Percentiles rank a stretch among this genome's conserved stretches.
Evolutionary conservation across 2,888 invertebrate species (phyloP).

Genomic region (Andrena haemorrhoa): DNA sequence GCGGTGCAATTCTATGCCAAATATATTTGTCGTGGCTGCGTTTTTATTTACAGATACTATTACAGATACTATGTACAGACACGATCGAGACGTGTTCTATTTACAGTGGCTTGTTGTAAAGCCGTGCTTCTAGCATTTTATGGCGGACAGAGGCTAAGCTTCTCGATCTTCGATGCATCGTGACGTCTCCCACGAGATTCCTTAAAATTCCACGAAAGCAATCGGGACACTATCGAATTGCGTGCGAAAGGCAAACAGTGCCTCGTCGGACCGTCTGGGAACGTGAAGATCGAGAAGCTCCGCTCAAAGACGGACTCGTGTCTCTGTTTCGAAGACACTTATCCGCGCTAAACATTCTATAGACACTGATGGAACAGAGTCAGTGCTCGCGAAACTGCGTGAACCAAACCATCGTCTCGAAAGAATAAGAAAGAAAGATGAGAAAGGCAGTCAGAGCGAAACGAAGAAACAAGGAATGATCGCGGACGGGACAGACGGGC

Average conservation of each 20-base stretch:
- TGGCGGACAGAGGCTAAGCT: slow-evolving; percentile 32
- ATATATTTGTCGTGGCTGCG: slow-evolving; percentile 41
- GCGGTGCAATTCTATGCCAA: slow-evolving; percentile 45
- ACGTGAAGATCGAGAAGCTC: slow-evolving; percentile 41
- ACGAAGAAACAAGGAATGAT: background rate
- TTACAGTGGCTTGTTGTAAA: slow-evolving; percentile 47
- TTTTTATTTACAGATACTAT: slow-evolving; percentile 51
- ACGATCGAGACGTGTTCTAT: slow-evolving; percentile 50
- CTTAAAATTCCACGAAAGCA: background rate
- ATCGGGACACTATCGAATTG: background rate
- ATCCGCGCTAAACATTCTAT: slow-evolving; percentile 27
- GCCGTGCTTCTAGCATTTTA: slow-evolving; percentile 46
- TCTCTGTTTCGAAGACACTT: slow-evolving; percentile 12
- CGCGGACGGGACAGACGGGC: slow-evolving; percentile 4
- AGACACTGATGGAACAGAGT: slow-evolving; percentile 2
- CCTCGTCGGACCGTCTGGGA: background rate
- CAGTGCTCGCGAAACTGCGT: slow-evolving; percentile 1
- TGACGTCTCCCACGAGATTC: background rate
- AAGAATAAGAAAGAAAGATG: background rate
- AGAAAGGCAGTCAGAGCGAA: background rate
- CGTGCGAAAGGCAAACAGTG: background rate
- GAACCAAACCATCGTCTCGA: background rate
- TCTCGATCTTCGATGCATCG: slow-evolving; percentile 25
- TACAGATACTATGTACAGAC: slow-evolving; percentile 56
- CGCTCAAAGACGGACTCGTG: background rate